Evolutionary conservation across 2,888 invertebrate genomes (phyloP).

Genomic region (Pyrocoelia pectoralis): DNA sequence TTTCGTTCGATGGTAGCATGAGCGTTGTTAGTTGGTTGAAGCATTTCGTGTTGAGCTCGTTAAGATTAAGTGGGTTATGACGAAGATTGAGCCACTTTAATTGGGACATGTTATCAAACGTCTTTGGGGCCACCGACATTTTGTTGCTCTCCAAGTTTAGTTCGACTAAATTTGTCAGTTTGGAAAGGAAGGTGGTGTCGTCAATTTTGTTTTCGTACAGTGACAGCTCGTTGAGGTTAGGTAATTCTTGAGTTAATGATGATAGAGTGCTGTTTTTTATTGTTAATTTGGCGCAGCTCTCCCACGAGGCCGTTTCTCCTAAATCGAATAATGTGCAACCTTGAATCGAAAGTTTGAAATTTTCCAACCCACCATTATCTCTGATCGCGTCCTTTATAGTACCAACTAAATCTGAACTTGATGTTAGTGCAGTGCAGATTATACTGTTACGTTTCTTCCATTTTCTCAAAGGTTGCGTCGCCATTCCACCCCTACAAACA

Average conservation of each 20-base stretch:
- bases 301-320: background rate
- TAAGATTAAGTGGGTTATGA: background rate
- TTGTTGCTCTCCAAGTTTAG: conserved; percentile 11
- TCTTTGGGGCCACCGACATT: background rate
- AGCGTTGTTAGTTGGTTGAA: background rate
- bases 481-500: background rate
- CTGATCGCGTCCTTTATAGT: background rate
- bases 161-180: background rate
- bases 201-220: conserved; percentile 1
- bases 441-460: conserved; percentile 8
- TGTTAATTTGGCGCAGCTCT: conserved; percentile 2
- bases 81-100: conserved; percentile 11
- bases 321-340: background rate
- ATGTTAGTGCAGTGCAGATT: background rate
- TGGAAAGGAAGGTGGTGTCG: background rate
- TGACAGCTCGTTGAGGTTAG: conserved; percentile 4
- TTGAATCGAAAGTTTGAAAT: background rate
- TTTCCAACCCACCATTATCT: background rate
- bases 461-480: background rate
- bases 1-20: conserved; percentile 9
- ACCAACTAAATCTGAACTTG: background rate
- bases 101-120: background rate
- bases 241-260: background rate
- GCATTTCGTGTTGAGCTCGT: background rate
- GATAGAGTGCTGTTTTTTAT: conserved; percentile 3